Percentiles rank a stretch among this genome's conserved stretches.
Evolutionary conservation across 2,888 invertebrate genomes (phyloP).

Genomic region (Melanophora roralis): DNA sequence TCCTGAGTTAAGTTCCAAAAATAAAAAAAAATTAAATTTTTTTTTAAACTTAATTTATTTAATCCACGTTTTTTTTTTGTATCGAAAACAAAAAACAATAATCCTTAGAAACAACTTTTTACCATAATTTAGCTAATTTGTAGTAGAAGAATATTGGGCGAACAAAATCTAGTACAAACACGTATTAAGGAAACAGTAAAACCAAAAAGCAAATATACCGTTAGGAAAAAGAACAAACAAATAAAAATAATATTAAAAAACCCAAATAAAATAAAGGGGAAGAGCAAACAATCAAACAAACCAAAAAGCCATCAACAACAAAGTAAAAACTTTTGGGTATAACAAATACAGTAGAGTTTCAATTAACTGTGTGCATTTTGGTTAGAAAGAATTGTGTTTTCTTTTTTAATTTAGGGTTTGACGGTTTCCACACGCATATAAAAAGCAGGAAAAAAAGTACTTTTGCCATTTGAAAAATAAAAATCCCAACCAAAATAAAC

Average conservation of each 20-base stretch:
- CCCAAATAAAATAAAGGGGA: neutral
- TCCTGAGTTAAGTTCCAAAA: no score
- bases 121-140: neutral
- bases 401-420: neutral
- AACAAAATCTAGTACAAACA: constrained; percentile 13
- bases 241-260: constrained; percentile 9
- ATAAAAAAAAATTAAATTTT: no score
- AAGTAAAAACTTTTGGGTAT: constrained; percentile 3
- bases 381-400: neutral
- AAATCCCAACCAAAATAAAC: constrained; percentile 54
- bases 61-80: constrained; percentile 37
- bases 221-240: neutral
- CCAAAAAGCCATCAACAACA: constrained; percentile 19
- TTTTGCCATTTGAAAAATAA: no score
- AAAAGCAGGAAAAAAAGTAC: neutral
- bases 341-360: constrained; percentile 28
- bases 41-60: constrained; percentile 17
- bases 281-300: neutral
- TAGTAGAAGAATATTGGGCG: neutral
- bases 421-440: neutral
- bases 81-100: constrained; percentile 14
- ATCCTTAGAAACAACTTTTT: constrained; percentile 3
- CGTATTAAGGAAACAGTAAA: neutral
- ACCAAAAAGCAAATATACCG: neutral
- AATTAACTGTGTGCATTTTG: constrained; percentile 1